A percentile compares a stretch with the other conserved stretches of the same genome.
Conservation (phyloP, 2,888 invertebrate species). For the Hirudinaria manillensis region DNA sequence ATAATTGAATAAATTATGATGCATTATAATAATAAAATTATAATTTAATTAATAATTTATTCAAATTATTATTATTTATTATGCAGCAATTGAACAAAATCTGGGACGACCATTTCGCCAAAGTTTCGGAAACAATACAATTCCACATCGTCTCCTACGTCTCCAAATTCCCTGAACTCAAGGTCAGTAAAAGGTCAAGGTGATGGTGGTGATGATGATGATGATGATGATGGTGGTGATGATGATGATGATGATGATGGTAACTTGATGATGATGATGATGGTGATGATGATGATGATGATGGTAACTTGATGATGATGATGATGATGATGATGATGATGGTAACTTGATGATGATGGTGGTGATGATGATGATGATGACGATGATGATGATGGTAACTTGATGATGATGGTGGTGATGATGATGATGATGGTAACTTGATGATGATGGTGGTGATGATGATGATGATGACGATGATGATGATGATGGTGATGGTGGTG, state of each 20-base stretch:
- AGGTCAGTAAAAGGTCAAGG: conserved; percentile 19
- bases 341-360: conserved; percentile 11
- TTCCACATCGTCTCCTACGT: conserved; percentile 29
- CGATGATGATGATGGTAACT: not conserved
- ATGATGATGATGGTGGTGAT: conserved; percentile 22
- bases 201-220: conserved; percentile 24
- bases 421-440: not conserved
- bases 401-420: conserved; percentile 8
- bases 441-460: conserved; percentile 25
- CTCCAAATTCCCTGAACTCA: conserved; percentile 27
- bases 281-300: not conserved
- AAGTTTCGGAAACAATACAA: conserved; percentile 20
- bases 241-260: conserved; percentile 16
- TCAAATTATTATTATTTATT: no score
- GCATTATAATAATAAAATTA: no score
- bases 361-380: conserved; percentile 11
- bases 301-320: not conserved
- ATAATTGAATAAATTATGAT: no score
- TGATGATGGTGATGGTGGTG: conserved; percentile 25
- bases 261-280: no score
- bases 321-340: conserved; percentile 16
- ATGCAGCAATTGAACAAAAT: conserved; percentile 12
- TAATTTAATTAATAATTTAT: no score
- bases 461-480: conserved; percentile 30
- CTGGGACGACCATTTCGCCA: conserved; percentile 22